A percentile compares a stretch with the other conserved stretches of the same genome.
These are phyloP conservation scores for Drosophila cognata DNA, from an alignment of 2,888 invertebrate genomes.

Conservation along the genomic window DNA sequence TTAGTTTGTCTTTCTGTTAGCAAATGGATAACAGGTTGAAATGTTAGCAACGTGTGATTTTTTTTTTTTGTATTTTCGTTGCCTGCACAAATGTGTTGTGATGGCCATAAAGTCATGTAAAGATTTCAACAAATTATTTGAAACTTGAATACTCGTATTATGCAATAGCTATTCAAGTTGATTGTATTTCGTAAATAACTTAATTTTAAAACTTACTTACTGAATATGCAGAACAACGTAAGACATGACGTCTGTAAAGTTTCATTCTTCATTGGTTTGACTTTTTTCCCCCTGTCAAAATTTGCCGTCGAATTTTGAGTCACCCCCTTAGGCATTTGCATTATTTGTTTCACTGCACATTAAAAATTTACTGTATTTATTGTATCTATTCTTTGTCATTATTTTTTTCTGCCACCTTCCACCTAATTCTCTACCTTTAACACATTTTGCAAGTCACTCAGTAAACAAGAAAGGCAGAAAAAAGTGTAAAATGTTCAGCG, in stretches of 20 bases:
- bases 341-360: constrained; percentile 35
- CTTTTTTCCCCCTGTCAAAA: background rate
- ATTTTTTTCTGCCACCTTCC: constrained; percentile 14
- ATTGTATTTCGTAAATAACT: background rate
- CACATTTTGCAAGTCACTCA: constrained; percentile 58
- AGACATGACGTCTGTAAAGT: background rate
- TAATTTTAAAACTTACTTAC: background rate
- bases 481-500: constrained; percentile 55
- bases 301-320: background rate
- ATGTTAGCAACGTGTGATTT: constrained; percentile 32
- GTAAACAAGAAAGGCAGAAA: constrained; percentile 45
- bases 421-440: constrained; percentile 35
- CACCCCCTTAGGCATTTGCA: constrained; percentile 8
- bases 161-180: background rate
- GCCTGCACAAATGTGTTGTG: constrained; percentile 22
- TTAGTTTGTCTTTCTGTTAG: constrained; percentile 9
- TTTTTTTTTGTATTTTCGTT: background rate
- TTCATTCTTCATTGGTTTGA: background rate
- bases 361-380: constrained; percentile 16
- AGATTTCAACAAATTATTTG: constrained; percentile 32
- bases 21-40: constrained; percentile 54
- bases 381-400: constrained; percentile 9
- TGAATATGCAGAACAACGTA: background rate
- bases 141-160: background rate
- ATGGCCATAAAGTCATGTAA: constrained; percentile 11